phyloP scores from a whole-genome alignment of 2,888 invertebrate genomes.

The Odontocerum albicorne region DNA sequence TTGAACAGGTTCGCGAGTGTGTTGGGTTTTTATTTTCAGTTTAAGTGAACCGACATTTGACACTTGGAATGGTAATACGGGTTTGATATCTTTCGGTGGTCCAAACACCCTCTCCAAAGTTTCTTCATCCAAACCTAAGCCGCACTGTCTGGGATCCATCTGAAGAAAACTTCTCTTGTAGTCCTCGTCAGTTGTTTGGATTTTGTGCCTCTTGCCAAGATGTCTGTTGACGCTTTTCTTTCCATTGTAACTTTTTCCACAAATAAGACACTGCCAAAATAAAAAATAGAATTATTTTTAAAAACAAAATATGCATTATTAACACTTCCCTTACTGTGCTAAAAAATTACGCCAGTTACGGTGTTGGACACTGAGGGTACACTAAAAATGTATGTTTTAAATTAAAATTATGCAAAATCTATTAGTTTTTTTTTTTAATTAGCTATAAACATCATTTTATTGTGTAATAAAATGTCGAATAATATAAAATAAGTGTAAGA shows the following conservation, averaged over 20 bases:
- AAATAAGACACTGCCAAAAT: conserved; percentile 53
- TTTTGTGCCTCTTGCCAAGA: conserved; percentile 50
- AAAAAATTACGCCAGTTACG: too few relatives aligned
- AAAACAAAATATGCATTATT: not conserved
- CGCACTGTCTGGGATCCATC: conserved; percentile 50
- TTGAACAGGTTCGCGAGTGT: not conserved
- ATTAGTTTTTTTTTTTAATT: too few relatives aligned
- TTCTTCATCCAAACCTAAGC: conserved; percentile 48
- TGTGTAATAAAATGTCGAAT: too few relatives aligned
- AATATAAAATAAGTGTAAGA: too few relatives aligned
- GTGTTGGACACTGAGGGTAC: too few relatives aligned
- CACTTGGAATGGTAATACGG: conserved; percentile 14
- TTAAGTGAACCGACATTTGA: not conserved
- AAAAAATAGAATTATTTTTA: not conserved
- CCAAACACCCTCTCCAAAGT: conserved; percentile 50
- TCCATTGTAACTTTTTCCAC: conserved; percentile 53
- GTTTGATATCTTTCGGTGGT: conserved; percentile 42
- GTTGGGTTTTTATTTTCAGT: conserved; percentile 9
- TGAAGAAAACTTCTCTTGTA: conserved; percentile 45
- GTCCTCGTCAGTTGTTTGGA: conserved; percentile 42
- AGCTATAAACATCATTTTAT: too few relatives aligned
- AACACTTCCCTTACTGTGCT: too few relatives aligned
- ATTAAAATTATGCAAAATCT: too few relatives aligned
- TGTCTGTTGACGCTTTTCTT: conserved; percentile 53
- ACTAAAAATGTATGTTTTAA: too few relatives aligned